These are phyloP conservation scores for Limnephilus marmoratus DNA, from an alignment of 2,888 invertebrate species.

Conservation along the genomic window DNA sequence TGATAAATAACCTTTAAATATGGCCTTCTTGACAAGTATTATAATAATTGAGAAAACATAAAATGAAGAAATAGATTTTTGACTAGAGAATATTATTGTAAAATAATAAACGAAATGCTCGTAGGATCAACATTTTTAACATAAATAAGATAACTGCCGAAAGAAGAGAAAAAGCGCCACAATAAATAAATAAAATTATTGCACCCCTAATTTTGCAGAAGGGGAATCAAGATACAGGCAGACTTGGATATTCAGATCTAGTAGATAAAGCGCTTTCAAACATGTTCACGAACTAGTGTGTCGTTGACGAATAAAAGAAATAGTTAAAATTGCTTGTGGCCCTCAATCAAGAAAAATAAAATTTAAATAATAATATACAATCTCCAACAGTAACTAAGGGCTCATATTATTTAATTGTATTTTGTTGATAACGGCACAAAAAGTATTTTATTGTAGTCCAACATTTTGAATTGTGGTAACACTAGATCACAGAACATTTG, in stretches of 20 bases:
- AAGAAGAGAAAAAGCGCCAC: not conserved
- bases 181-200: not conserved
- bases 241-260: not conserved
- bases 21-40: conserved; percentile 52
- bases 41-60: conserved; percentile 38
- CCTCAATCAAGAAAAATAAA: not conserved
- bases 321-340: not conserved
- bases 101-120: conserved; percentile 28
- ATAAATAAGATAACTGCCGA: conserved; percentile 10
- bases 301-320: not conserved
- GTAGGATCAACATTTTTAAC: not conserved
- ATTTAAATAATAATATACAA: not conserved
- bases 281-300: too few species aligned
- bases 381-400: not conserved
- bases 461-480: conserved; percentile 13
- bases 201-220: not conserved
- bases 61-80: conserved; percentile 47
- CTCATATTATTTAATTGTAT: not conserved
- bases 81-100: conserved; percentile 53
- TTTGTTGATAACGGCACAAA: not conserved
- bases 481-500: conserved; percentile 42
- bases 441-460: not conserved
- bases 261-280: not conserved
- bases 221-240: not conserved
- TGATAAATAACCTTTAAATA: conserved; percentile 56